These are phyloP conservation scores for Pseudochirops corinnae DNA, from an alignment of 2,797 vertebrate genomes.

Conservation along the genomic window DNA sequence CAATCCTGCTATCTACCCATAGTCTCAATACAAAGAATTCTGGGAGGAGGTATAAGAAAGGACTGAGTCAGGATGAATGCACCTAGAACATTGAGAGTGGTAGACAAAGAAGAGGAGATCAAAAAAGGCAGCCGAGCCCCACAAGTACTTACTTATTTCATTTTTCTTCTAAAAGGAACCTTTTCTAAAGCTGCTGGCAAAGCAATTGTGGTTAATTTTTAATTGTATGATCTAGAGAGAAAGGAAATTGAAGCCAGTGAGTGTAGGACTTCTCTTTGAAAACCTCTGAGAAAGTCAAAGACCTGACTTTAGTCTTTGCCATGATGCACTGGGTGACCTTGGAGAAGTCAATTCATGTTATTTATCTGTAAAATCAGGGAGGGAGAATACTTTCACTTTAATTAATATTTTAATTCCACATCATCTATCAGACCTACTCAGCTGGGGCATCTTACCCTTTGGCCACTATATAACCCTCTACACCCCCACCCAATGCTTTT, in stretches of 20 bases:
- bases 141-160: background rate
- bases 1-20: background rate
- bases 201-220: slow-evolving; percentile 99
- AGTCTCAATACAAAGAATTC: background rate
- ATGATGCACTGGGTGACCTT: background rate
- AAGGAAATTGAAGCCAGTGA: background rate
- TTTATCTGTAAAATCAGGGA: background rate
- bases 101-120: background rate
- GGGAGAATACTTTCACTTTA: background rate
- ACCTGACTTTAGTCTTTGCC: background rate
- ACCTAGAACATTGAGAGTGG: background rate
- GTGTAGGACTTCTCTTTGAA: background rate
- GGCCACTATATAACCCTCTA: background rate
- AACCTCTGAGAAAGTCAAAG: background rate
- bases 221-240: slow-evolving; percentile 94
- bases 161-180: slow-evolving; percentile 75
- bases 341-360: background rate
- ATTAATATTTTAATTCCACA: background rate
- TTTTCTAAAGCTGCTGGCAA: slow-evolving; percentile 98
- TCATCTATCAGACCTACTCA: background rate
- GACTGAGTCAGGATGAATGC: background rate
- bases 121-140: background rate
- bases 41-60: background rate
- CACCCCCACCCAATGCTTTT: background rate
- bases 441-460: background rate